Evolutionary conservation across 2,113 vertebrate genomes (phyloP).

Genomic region (Lamprotornis superbus): DNA sequence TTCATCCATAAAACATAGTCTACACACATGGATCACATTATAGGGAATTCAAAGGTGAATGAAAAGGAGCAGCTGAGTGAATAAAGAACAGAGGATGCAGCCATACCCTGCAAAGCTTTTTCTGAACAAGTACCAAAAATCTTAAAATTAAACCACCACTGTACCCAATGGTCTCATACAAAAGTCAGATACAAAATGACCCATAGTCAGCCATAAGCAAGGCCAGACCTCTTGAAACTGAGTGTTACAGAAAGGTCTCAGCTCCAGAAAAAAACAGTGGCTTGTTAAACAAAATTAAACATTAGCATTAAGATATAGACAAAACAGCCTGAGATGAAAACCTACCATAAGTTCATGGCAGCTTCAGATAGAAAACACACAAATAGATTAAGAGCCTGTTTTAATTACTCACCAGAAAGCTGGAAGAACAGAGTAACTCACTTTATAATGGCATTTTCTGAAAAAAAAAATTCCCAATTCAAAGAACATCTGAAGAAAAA

Average conservation of each 20-base stretch:
- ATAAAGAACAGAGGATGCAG: not conserved
- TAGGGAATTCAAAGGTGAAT: slow-evolving; percentile 16
- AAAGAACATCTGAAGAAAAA: not conserved
- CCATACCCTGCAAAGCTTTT: not conserved
- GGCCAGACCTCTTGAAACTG: not conserved
- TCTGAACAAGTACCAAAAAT: not conserved
- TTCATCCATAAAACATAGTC: slow-evolving; percentile 49
- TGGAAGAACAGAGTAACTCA: not conserved
- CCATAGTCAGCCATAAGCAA: not conserved
- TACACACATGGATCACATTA: slow-evolving; percentile 41
- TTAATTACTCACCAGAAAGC: not conserved
- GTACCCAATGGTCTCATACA: not conserved
- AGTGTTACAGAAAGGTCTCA: not conserved
- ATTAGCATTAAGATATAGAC: not conserved
- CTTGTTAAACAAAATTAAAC: not conserved
- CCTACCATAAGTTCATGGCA: not conserved
- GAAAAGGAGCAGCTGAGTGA: not conserved
- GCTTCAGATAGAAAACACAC: not conserved
- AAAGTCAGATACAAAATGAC: not conserved
- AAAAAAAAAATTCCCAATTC: not conserved
- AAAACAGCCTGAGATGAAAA: not conserved
- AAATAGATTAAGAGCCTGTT: not conserved
- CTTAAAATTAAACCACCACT: not conserved
- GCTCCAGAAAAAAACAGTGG: not conserved
- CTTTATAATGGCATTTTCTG: not conserved